Percentiles rank a stretch among this genome's conserved stretches.
Conservation (phyloP, 2,888 invertebrate species). For the Melangyna quadrimaculata region DNA sequence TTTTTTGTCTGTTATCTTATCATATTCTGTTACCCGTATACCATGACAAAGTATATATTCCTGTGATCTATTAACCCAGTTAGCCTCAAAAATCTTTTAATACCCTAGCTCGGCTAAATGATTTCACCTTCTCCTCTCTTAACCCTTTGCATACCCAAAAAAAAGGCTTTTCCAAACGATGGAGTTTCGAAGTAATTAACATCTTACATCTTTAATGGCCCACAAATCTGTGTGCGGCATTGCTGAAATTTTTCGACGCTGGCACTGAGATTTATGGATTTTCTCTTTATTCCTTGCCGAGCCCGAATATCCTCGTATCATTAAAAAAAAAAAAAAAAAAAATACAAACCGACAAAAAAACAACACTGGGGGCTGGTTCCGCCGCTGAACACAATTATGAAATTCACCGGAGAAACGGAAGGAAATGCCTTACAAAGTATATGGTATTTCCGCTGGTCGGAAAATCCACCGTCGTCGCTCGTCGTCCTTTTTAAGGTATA, state of each 20-base stretch:
- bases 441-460: slow-evolving; percentile 55
- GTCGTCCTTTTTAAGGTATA: slow-evolving; percentile 2
- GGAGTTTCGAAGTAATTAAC: slow-evolving; percentile 53
- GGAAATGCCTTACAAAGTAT: neutral
- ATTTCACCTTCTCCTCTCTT: neutral
- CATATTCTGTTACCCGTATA: neutral
- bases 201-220: slow-evolving; percentile 62
- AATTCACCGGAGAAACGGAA: slow-evolving; percentile 20
- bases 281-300: neutral
- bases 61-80: slow-evolving; percentile 58
- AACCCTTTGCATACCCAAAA: neutral
- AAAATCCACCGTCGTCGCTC: neutral
- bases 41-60: slow-evolving; percentile 18
- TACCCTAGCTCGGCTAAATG: slow-evolving; percentile 29
- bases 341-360: neutral
- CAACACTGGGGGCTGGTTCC: slow-evolving; percentile 43
- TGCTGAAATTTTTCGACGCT: slow-evolving; percentile 15
- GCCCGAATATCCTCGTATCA: neutral
- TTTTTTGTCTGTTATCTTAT: neutral
- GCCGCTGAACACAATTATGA: slow-evolving; percentile 40
- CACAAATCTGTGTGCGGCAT: slow-evolving; percentile 55
- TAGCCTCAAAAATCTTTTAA: slow-evolving; percentile 21
- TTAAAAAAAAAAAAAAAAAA: neutral
- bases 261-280: slow-evolving; percentile 41
- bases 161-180: slow-evolving; percentile 11